Evolutionary conservation across 2,797 vertebrate genomes (phyloP).

Genomic region (Semaprochilodus insignis): DNA sequence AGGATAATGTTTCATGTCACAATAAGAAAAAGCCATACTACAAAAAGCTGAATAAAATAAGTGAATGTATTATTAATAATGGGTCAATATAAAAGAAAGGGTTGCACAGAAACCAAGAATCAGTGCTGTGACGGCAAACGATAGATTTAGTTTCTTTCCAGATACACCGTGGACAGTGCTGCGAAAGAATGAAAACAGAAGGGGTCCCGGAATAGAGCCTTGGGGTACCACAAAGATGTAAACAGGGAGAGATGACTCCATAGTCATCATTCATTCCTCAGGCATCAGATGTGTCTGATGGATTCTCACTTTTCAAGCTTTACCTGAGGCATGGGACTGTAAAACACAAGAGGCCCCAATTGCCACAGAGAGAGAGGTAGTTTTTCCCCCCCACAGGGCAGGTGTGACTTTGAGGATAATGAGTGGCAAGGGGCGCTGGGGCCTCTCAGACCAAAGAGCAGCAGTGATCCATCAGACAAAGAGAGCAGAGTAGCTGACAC

Average conservation of each 20-base stretch:
- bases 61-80: too few relatives aligned
- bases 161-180: background rate
- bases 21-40: background rate
- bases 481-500: conserved; percentile 54
- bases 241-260: background rate
- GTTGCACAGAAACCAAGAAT: background rate
- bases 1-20: background rate
- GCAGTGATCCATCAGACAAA: conserved; percentile 57
- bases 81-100: too few relatives aligned
- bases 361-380: conserved; percentile 16
- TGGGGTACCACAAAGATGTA: conserved; percentile 21
- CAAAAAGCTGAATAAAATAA: background rate
- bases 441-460: conserved; percentile 43
- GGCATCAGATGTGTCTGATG: conserved; percentile 17
- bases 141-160: background rate
- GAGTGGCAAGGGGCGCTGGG: conserved; percentile 34
- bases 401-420: conserved; percentile 56
- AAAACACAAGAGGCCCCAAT: conserved; percentile 4
- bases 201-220: conserved; percentile 10
- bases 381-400: conserved; percentile 28
- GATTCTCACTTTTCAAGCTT: conserved; percentile 29
- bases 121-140: too few relatives aligned
- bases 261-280: background rate
- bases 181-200: background rate
- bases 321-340: conserved; percentile 33